Evolutionary conservation across 2,797 vertebrate genomes (phyloP).

Genomic region (Cyprinella venusta): DNA sequence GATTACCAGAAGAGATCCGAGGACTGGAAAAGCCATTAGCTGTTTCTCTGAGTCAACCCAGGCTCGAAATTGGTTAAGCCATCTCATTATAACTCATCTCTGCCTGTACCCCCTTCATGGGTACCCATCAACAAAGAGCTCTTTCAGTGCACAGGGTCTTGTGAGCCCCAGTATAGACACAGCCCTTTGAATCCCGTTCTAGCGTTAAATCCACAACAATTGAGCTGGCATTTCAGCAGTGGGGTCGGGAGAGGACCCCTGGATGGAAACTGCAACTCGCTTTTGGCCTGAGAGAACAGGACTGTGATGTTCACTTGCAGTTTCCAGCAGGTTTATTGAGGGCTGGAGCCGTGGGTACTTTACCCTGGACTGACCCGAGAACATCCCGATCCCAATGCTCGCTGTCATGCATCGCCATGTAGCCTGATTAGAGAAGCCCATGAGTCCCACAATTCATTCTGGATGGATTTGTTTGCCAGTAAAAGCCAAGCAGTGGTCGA

Average conservation of each 20-base stretch:
- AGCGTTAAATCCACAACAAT: slow-evolving; percentile 64
- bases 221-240: slow-evolving; percentile 54
- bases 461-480: neutral
- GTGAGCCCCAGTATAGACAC: slow-evolving; percentile 53
- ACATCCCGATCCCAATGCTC: slow-evolving; percentile 1
- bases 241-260: slow-evolving; percentile 25
- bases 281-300: slow-evolving; percentile 46
- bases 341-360: neutral
- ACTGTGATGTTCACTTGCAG: slow-evolving; percentile 58
- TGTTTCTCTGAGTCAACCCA: slow-evolving; percentile 39
- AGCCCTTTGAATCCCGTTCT: slow-evolving; percentile 57
- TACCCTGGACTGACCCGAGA: slow-evolving; percentile 16
- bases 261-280: slow-evolving; percentile 29
- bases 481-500: neutral
- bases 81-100: slow-evolving; percentile 55
- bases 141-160: slow-evolving; percentile 55
- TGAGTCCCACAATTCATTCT: slow-evolving; percentile 15
- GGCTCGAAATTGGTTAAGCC: slow-evolving; percentile 53
- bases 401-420: slow-evolving; percentile 6
- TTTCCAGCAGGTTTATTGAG: slow-evolving; percentile 35
- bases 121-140: slow-evolving; percentile 57
- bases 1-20: neutral
- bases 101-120: slow-evolving; percentile 32
- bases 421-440: slow-evolving; percentile 24
- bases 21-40: slow-evolving; percentile 22